Base-by-base conservation (phyloP, 2,888 invertebrate species). In the Deilephila elpenor region DNA sequence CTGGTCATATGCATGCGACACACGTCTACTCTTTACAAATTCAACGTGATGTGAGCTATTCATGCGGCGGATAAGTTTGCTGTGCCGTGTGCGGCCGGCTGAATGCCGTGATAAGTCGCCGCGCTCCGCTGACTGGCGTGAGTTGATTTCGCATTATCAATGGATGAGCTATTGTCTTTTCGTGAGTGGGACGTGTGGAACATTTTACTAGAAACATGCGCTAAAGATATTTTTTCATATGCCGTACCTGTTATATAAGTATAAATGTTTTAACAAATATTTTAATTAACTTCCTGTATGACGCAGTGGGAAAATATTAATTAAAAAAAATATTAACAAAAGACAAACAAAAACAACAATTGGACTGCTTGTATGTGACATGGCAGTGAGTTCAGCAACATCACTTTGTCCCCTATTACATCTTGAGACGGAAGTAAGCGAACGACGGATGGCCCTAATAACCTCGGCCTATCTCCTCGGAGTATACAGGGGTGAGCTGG, bases 11-110 rank as follows among this genome's bases (percentile, higher is more conserved):
- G 90, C 89, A 93, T 91, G 90, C 93, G 83, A 83, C 88, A 88
- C 93, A 93, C 94, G 93, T 93, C 91, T 83, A 89, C 92, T 92
- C 93, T 93, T 93, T 92, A 92, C 93, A 92, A 93, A 93, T 92
- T 93, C 93, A 86, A 83, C 85, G 86, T 91, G 92, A 91, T 90
- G 89, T 88, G 91, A 88, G 85, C 89, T 89, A 91, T 92, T 93
- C 93, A 91, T 82, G 84, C 80, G 79, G 84, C 86, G 91, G 90
- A 89, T 90, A 93, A 94, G 91, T 93, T 93, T 89, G 51, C 67
- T 86, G 85, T 84, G 82, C 86, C 79, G 88, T 87, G 88, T 86
- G 88, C 88, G 88, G 83, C 87, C 88, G 87, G 81, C 87, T 88
- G 90, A 89, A 89, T 88, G 86, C 83, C 82, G 86, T 89, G 92